phyloP scores from a whole-genome alignment of 1,140 invertebrate genomes.

The Heliconius eleuchia region DNA sequence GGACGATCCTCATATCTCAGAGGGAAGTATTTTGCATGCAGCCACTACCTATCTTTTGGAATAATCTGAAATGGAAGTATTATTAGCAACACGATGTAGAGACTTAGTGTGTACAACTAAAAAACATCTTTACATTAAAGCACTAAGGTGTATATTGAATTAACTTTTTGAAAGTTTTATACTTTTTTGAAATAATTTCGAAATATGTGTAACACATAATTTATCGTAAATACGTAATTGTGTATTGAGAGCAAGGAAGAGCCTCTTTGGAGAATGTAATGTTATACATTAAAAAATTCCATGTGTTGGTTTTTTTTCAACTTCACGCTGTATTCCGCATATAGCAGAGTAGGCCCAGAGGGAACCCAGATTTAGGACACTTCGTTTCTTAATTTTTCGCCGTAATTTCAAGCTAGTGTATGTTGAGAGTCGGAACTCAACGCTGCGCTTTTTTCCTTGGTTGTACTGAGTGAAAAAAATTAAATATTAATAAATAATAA shows the following conservation, averaged over 20 bases:
- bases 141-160: conserved; percentile 32
- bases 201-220: conserved; percentile 61
- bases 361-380: too few relatives aligned
- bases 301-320: too few relatives aligned
- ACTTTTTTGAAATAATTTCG: conserved; percentile 30
- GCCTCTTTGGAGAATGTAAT: conserved; percentile 58
- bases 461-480: too few relatives aligned
- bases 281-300: conserved; percentile 51
- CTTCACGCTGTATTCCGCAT: too few relatives aligned
- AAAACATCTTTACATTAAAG: conserved; percentile 26
- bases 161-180: conserved; percentile 8
- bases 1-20: conserved; percentile 74
- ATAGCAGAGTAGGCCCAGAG: too few relatives aligned
- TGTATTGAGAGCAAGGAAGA: conserved; percentile 54
- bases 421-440: too few relatives aligned
- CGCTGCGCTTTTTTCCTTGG: too few relatives aligned
- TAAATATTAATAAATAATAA: too few relatives aligned
- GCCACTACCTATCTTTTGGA: conserved; percentile 72
- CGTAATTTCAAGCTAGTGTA: too few relatives aligned
- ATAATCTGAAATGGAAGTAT: conserved; percentile 71
- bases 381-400: too few relatives aligned
- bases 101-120: neutral
- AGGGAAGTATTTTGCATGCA: conserved; percentile 78
- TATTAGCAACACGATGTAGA: conserved; percentile 2
- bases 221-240: conserved; percentile 74